Conservation (phyloP, 2,113 vertebrate species). For the Menidia beryllina region DNA sequence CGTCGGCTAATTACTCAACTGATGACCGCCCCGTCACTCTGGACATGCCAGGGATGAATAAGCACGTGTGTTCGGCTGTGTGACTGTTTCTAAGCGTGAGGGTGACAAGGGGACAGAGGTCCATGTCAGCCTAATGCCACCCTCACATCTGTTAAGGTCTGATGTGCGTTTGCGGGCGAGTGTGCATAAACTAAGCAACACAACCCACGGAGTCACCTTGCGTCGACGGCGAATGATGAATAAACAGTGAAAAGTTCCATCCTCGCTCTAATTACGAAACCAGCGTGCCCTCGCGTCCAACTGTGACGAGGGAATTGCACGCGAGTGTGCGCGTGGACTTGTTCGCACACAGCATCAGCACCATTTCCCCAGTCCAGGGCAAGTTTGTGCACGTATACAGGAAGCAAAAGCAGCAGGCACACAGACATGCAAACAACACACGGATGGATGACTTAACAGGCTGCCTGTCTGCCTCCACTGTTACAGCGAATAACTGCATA, state of each 20-base stretch:
- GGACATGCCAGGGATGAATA: slow-evolving; percentile 45
- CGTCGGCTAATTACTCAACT: slow-evolving; percentile 60
- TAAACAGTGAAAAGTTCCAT: slow-evolving; percentile 67
- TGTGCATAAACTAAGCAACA: slow-evolving; percentile 37
- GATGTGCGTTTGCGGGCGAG: slow-evolving; percentile 35
- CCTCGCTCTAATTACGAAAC: slow-evolving; percentile 75
- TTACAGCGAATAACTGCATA: slow-evolving; percentile 37
- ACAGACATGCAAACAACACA: slow-evolving; percentile 28
- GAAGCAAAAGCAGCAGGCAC: slow-evolving; percentile 53
- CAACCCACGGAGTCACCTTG: slow-evolving; percentile 76
- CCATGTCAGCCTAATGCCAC: slow-evolving; percentile 35
- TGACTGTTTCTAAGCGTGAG: slow-evolving; percentile 5
- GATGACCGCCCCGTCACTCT: slow-evolving; percentile 38
- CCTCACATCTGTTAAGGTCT: slow-evolving; percentile 65
- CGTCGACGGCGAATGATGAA: slow-evolving; percentile 69
- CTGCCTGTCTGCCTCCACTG: slow-evolving; percentile 28
- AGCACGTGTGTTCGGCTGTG: slow-evolving; percentile 17
- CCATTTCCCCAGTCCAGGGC: slow-evolving; percentile 53
- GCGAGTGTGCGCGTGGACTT: slow-evolving; percentile 27
- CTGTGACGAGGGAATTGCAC: slow-evolving; percentile 58
- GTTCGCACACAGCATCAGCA: slow-evolving; percentile 56
- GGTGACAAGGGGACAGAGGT: slow-evolving; percentile 17
- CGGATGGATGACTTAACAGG: slow-evolving; percentile 39
- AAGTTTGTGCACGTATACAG: slow-evolving; percentile 38
- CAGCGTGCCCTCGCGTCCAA: slow-evolving; percentile 66